Percentiles rank a stretch among this genome's conserved stretches.
Evolutionary conservation across 2,113 vertebrate genomes (phyloP).

Genomic region (Aix galericulata): DNA sequence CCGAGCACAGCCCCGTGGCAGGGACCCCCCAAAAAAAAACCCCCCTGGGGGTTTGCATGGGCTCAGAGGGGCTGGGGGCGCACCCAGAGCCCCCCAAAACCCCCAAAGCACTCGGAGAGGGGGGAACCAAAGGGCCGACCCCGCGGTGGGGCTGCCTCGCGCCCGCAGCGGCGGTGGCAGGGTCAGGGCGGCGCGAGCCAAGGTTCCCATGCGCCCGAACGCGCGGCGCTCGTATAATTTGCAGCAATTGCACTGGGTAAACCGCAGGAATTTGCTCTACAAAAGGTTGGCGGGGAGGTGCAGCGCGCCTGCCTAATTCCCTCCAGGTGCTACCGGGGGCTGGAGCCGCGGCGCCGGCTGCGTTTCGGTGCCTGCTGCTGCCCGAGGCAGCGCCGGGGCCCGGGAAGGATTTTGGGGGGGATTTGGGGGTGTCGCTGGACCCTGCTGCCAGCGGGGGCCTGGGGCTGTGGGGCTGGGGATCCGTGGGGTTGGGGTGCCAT

Average conservation of each 20-base stretch:
- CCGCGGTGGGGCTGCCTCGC: neutral
- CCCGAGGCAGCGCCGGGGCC: fast-evolving
- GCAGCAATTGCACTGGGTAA: constrained; percentile 45
- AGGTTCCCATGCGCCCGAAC: neutral
- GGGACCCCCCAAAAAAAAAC: too few relatives aligned
- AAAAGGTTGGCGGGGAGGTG: constrained; percentile 49
- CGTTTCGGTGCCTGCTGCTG: neutral
- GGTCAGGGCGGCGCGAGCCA: neutral
- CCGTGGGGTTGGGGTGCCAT: neutral
- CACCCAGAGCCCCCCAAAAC: too few relatives aligned
- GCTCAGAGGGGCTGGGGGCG: too few relatives aligned
- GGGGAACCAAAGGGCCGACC: neutral
- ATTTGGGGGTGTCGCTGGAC: neutral
- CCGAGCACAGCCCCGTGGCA: neutral
- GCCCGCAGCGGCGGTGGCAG: neutral
- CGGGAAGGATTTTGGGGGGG: fast-evolving
- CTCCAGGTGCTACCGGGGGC: constrained; percentile 32
- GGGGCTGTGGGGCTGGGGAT: neutral
- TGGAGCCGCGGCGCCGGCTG: neutral
- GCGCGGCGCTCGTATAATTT: constrained; percentile 33
- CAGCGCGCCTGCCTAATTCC: constrained; percentile 29
- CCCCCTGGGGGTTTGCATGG: neutral
- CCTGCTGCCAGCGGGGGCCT: neutral
- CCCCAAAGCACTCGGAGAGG: neutral
- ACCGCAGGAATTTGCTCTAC: constrained; percentile 53